Conservation (phyloP, 1,140 invertebrate genomes). For the Geopemphigus sp. region DNA sequence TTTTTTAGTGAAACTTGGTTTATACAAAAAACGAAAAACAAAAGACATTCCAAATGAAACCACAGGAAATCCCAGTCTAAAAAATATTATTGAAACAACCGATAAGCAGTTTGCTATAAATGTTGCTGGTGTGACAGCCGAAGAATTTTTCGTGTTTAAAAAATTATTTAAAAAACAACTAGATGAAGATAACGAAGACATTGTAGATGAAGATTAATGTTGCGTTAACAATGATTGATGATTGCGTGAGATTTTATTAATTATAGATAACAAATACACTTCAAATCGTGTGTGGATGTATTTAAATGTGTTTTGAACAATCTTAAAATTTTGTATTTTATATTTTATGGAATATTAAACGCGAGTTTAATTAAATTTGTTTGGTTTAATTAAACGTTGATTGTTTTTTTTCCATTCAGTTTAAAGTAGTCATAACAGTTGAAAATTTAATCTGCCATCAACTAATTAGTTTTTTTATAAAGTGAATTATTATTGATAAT, state of each 20-base stretch:
- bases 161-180: slow-evolving; percentile 27
- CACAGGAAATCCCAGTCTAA: slow-evolving; percentile 26
- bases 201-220: not conserved
- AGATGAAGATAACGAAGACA: not conserved
- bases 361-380: no score
- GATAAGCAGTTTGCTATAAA: slow-evolving; percentile 38
- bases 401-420: no score
- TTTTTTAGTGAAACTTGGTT: slow-evolving; percentile 30
- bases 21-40: slow-evolving; percentile 27
- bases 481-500: no score
- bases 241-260: not conserved
- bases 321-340: no score
- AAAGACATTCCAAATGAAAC: not conserved
- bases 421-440: no score
- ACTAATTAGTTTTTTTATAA: no score
- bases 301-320: no score
- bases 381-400: no score
- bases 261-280: no score
- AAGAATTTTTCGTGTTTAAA: slow-evolving; percentile 42
- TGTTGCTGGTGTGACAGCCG: slow-evolving; percentile 25
- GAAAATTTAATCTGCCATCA: no score
- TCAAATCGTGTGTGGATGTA: no score
- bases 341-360: no score
- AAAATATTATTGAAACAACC: slow-evolving; percentile 37
- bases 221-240: not conserved